A percentile compares a stretch with the other conserved stretches of the same genome.
Evolutionary conservation across 2,113 vertebrate genomes (phyloP).

Genomic region (Vimba vimba): DNA sequence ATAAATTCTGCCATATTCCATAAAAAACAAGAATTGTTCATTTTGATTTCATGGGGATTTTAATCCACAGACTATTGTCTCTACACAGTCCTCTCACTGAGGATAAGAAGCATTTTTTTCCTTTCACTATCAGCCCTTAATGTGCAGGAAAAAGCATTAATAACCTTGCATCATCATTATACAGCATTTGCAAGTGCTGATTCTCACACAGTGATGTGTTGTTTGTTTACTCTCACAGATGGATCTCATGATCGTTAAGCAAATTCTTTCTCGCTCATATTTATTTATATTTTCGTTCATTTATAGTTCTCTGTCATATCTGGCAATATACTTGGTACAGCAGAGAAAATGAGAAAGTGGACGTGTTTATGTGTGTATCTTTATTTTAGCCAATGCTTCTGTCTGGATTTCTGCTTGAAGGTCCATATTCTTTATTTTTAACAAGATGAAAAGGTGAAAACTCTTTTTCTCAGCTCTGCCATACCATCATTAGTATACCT

Average conservation of each 20-base stretch:
- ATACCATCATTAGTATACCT: conserved; percentile 71
- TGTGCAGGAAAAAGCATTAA: conserved; percentile 26
- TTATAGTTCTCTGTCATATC: neutral
- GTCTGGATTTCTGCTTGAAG: neutral
- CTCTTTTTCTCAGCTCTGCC: neutral
- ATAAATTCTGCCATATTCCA: too few relatives aligned
- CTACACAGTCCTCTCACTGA: neutral
- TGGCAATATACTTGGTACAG: conserved; percentile 16
- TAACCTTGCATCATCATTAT: conserved; percentile 36
- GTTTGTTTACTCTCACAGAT: conserved; percentile 48
- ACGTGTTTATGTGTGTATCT: neutral
- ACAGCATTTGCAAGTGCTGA: conserved; percentile 9
- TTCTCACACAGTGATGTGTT: conserved; percentile 35
- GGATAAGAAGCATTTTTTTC: neutral
- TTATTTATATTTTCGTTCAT: conserved; percentile 19
- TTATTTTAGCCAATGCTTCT: neutral
- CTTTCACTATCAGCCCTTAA: neutral
- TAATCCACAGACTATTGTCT: neutral
- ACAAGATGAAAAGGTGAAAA: conserved; percentile 11
- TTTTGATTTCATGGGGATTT: too few relatives aligned
- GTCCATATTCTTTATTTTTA: conserved; percentile 2
- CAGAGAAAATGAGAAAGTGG: neutral
- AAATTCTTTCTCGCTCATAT: conserved; percentile 25
- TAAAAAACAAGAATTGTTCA: too few relatives aligned
- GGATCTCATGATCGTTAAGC: conserved; percentile 33